These are phyloP conservation scores for Morpho helenor DNA, from an alignment of 2,888 invertebrate species.

Conservation along the genomic window DNA sequence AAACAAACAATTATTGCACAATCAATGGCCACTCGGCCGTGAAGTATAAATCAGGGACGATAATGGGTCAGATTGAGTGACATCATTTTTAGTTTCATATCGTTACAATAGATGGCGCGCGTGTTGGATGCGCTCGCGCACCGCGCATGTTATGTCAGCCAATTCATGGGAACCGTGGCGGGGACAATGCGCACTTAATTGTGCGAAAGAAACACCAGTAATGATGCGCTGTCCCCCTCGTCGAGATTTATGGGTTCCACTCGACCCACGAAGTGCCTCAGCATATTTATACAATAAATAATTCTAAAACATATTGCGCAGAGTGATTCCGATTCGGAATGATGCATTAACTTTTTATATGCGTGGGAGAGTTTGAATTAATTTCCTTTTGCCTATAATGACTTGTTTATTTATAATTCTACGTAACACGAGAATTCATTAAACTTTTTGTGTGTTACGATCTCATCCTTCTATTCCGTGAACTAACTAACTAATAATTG, in stretches of 20 bases:
- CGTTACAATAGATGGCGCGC: slow-evolving; percentile 55
- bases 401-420: slow-evolving; percentile 6
- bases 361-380: slow-evolving; percentile 51
- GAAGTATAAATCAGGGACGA: slow-evolving; percentile 62
- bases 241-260: slow-evolving; percentile 59
- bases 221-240: slow-evolving; percentile 54
- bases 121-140: slow-evolving; percentile 52
- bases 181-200: slow-evolving; percentile 73
- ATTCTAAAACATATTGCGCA: slow-evolving; percentile 66
- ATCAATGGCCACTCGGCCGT: slow-evolving; percentile 63
- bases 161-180: slow-evolving; percentile 71
- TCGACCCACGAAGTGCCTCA: slow-evolving; percentile 61
- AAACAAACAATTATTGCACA: slow-evolving; percentile 76
- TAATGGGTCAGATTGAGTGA: slow-evolving; percentile 56
- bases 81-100: slow-evolving; percentile 51
- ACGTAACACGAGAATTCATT: no score
- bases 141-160: slow-evolving; percentile 42
- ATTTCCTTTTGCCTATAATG: slow-evolving; percentile 16
- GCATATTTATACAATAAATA: slow-evolving; percentile 63
- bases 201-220: slow-evolving; percentile 69
- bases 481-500: no score
- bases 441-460: no score
- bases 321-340: slow-evolving; percentile 43
- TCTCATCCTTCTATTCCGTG: no score
- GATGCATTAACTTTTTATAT: slow-evolving; percentile 54